These are phyloP conservation scores for Pterocles gutturalis DNA, from an alignment of 2,113 vertebrate species.

Conservation along the genomic window DNA sequence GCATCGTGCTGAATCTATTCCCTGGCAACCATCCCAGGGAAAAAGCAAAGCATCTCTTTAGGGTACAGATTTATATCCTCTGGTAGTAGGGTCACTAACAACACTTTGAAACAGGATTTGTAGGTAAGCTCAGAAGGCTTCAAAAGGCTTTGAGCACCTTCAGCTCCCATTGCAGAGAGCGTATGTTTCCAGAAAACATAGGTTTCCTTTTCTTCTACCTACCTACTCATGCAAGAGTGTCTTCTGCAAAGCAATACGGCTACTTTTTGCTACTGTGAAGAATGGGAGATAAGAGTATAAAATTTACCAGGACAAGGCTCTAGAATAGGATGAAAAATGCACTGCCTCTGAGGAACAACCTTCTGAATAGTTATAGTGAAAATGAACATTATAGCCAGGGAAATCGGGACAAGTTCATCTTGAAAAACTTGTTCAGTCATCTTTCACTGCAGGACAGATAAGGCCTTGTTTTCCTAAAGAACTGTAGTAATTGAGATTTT, in stretches of 20 bases:
- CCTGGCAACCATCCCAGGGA: conserved; percentile 20
- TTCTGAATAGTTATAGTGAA: neutral
- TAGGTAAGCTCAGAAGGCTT: neutral
- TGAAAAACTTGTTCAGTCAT: neutral
- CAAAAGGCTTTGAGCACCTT: neutral
- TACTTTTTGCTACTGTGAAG: neutral
- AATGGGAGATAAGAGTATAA: neutral
- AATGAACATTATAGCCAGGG: neutral
- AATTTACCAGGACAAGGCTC: neutral
- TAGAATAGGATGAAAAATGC: neutral
- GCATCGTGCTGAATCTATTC: neutral
- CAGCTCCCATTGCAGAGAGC: neutral
- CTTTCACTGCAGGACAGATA: neutral
- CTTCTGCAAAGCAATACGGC: neutral
- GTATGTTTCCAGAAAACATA: neutral
- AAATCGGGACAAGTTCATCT: neutral
- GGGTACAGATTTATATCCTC: conserved; percentile 12
- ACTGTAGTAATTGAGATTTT: neutral
- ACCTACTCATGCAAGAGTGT: neutral
- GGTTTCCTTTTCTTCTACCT: neutral
- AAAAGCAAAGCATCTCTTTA: conserved; percentile 29
- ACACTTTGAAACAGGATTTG: neutral
- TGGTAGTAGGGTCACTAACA: neutral
- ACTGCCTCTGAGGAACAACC: neutral
- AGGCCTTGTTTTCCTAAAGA: neutral